These are phyloP conservation scores for Ypsolopha scabrella DNA, from an alignment of 2,888 invertebrate genomes.

Conservation along the genomic window DNA sequence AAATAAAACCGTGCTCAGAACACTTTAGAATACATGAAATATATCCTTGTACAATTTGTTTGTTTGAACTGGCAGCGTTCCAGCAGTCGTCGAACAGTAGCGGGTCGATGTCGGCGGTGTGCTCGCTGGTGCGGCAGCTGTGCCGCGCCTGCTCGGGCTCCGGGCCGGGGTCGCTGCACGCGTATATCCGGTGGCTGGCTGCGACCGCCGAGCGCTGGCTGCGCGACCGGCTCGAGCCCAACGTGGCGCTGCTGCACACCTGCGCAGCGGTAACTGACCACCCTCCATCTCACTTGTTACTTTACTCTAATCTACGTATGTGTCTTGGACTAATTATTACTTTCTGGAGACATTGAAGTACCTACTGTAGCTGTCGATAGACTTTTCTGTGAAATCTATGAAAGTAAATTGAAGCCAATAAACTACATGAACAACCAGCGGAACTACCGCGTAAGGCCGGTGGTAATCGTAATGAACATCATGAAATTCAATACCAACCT, in stretches of 20 bases:
- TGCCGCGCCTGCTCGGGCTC: slow-evolving; percentile 69
- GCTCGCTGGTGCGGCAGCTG: slow-evolving; percentile 84
- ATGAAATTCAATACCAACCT: no score
- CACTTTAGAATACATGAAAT: neutral
- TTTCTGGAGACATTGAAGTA: no score
- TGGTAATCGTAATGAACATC: no score
- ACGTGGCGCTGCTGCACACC: slow-evolving; percentile 76
- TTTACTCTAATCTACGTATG: no score
- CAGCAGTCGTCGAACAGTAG: slow-evolving; percentile 17
- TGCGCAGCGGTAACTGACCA: slow-evolving; percentile 79
- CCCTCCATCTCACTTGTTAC: neutral
- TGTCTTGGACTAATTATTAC: no score
- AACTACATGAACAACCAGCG: no score
- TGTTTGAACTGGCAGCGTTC: slow-evolving; percentile 32
- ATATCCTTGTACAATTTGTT: neutral
- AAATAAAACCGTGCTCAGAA: neutral
- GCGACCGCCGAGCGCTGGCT: slow-evolving; percentile 62
- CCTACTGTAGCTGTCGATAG: no score
- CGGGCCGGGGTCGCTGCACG: slow-evolving; percentile 68
- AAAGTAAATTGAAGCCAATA: no score
- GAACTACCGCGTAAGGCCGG: no score
- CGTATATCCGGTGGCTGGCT: slow-evolving; percentile 81
- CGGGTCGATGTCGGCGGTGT: slow-evolving; percentile 56
- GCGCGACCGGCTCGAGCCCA: slow-evolving; percentile 26
- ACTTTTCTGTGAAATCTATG: no score